These are phyloP conservation scores for Willisornis vidua DNA, from an alignment of 2,113 vertebrate species.

Conservation along the genomic window DNA sequence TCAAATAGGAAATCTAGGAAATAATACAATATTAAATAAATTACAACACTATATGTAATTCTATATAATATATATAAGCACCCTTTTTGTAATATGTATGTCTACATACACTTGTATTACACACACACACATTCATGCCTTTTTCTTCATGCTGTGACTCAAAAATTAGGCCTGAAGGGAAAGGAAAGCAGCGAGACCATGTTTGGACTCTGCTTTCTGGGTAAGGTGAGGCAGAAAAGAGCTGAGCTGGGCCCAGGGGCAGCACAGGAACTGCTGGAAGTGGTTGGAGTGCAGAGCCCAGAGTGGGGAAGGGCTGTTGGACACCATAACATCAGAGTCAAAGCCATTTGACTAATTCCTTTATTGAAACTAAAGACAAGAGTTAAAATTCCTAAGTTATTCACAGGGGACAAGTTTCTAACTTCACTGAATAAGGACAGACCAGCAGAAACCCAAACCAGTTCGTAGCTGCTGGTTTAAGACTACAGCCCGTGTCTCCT, in stretches of 20 bases:
- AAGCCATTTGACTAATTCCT: background rate
- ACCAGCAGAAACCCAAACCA: background rate
- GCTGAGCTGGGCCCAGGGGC: fast-evolving
- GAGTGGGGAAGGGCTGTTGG: background rate
- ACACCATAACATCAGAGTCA: background rate
- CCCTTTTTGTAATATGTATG: too few relatives aligned
- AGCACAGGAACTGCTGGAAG: background rate
- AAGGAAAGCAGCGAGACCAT: background rate
- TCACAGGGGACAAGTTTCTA: background rate
- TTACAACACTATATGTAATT: too few relatives aligned
- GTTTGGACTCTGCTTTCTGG: too few relatives aligned
- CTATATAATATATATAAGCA: too few relatives aligned
- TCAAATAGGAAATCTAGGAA: too few relatives aligned
- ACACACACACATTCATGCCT: too few relatives aligned
- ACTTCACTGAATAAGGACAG: background rate
- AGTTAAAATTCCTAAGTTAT: conserved; percentile 4
- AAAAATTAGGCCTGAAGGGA: too few relatives aligned
- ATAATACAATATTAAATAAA: too few relatives aligned
- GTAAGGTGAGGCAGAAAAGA: background rate
- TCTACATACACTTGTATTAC: too few relatives aligned
- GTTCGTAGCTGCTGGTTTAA: background rate
- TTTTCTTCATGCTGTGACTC: background rate
- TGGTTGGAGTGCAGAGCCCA: fast-evolving
- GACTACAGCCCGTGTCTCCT: background rate
- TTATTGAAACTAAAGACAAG: conserved; percentile 14